Evolutionary conservation across 2,888 invertebrate genomes (phyloP).

Genomic region (Heteromurus nitidus): DNA sequence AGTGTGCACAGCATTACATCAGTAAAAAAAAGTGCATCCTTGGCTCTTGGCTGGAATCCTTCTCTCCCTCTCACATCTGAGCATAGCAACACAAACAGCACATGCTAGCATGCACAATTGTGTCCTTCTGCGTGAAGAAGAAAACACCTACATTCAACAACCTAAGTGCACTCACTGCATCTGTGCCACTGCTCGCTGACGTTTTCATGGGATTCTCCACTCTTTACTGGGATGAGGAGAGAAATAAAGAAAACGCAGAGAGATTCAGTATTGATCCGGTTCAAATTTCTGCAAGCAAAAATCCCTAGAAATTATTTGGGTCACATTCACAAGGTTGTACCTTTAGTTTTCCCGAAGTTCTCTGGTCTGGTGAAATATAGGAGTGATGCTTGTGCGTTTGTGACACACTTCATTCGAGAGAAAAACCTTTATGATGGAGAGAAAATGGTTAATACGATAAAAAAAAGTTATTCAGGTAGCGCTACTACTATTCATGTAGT

Average conservation of each 20-base stretch:
- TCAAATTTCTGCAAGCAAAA: slow-evolving; percentile 32
- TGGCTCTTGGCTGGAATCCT: too few species aligned
- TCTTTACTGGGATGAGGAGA: slow-evolving; percentile 3
- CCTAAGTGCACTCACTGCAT: slow-evolving; percentile 52
- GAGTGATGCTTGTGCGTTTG: neutral
- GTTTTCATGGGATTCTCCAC: neutral
- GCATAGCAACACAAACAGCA: too few species aligned
- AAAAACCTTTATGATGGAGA: too few species aligned
- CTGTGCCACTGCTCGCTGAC: slow-evolving; percentile 39
- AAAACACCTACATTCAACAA: slow-evolving; percentile 23
- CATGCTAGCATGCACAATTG: neutral
- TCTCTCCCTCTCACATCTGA: too few species aligned
- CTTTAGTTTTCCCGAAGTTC: neutral
- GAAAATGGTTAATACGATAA: neutral
- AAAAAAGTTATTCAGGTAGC: neutral
- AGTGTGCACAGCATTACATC: too few species aligned
- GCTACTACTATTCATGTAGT: neutral
- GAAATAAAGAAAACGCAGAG: slow-evolving; percentile 18
- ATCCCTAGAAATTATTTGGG: slow-evolving; percentile 47
- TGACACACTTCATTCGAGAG: neutral
- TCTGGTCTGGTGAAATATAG: neutral
- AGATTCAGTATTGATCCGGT: slow-evolving; percentile 46
- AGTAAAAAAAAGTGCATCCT: too few species aligned
- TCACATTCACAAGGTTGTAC: slow-evolving; percentile 17
- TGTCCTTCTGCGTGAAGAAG: neutral